Percentiles rank a stretch among this genome's conserved stretches.
Conservation (phyloP, 1,140 invertebrate species). For the Neodiprion pinetum region DNA sequence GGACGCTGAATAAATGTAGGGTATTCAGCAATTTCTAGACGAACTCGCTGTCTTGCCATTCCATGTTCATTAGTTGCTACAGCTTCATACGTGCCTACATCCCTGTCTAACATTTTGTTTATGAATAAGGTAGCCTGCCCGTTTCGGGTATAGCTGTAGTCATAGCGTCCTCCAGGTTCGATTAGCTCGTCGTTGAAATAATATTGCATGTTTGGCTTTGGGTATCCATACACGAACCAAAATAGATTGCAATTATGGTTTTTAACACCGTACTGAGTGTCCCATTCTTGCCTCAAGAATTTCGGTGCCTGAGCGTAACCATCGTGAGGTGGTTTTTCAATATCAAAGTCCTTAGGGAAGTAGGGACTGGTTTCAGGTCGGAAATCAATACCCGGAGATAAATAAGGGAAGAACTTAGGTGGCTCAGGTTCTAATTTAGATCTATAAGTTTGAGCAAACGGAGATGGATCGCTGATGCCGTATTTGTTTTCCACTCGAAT, state of each 20-base stretch:
- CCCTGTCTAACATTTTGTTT: slow-evolving; percentile 87
- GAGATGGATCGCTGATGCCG: slow-evolving; percentile 95
- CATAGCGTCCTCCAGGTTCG: slow-evolving; percentile 81
- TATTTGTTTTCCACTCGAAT: slow-evolving; percentile 95
- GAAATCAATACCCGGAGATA: slow-evolving; percentile 83
- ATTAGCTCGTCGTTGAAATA: slow-evolving; percentile 85
- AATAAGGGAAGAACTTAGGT: slow-evolving; percentile 79
- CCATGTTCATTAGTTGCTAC: slow-evolving; percentile 93
- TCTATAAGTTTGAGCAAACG: slow-evolving; percentile 81
- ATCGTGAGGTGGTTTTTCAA: slow-evolving; percentile 84
- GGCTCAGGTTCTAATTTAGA: slow-evolving; percentile 81
- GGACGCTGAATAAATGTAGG: slow-evolving; percentile 88
- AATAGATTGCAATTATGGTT: slow-evolving; percentile 86
- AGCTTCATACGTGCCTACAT: slow-evolving; percentile 94
- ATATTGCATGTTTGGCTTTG: slow-evolving; percentile 88
- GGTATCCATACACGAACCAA: slow-evolving; percentile 94
- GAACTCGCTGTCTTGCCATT: slow-evolving; percentile 82
- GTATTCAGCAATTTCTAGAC: slow-evolving; percentile 88
- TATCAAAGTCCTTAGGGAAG: slow-evolving; percentile 90
- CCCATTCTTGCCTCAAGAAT: slow-evolving; percentile 85
- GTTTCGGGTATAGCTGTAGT: slow-evolving; percentile 86
- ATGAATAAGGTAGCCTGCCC: slow-evolving; percentile 88
- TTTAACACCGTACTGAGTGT: slow-evolving; percentile 87
- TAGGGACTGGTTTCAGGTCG: slow-evolving; percentile 87
- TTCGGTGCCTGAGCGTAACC: slow-evolving; percentile 81